phyloP scores from a whole-genome alignment of 2,888 invertebrate species.

The Diogma glabrata region DNA sequence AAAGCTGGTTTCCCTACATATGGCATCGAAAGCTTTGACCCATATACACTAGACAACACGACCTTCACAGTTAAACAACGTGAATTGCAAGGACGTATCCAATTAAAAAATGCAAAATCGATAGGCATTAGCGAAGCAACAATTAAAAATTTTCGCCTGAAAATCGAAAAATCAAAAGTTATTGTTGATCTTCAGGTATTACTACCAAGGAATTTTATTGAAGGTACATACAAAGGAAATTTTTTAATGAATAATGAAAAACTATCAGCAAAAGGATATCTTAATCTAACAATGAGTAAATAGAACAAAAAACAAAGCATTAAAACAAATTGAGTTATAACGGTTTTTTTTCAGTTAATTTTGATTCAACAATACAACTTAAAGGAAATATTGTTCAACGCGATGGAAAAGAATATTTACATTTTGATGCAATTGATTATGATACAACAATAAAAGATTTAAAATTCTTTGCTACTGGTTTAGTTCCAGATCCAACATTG shows the following conservation, averaged over 20 bases:
- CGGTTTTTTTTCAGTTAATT: slow-evolving; percentile 38
- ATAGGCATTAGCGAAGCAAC: slow-evolving; percentile 42
- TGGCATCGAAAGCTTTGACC: neutral
- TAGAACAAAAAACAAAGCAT: slow-evolving; percentile 16
- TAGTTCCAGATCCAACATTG: slow-evolving; percentile 48
- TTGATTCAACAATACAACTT: slow-evolving; percentile 44
- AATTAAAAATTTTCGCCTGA: slow-evolving; percentile 44
- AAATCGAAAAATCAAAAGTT: slow-evolving; percentile 44
- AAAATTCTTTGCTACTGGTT: slow-evolving; percentile 45
- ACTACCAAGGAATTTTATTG: slow-evolving; percentile 42
- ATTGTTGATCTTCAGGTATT: slow-evolving; percentile 46
- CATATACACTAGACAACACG: neutral
- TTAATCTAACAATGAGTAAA: slow-evolving; percentile 49
- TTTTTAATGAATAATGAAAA: slow-evolving; percentile 48
- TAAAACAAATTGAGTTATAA: no score
- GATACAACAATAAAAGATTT: slow-evolving; percentile 51
- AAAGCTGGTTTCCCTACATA: neutral
- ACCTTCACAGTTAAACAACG: neutral
- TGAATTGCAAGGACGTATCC: neutral
- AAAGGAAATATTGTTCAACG: slow-evolving; percentile 44
- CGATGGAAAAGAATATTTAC: slow-evolving; percentile 42
- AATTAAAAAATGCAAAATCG: slow-evolving; percentile 40
- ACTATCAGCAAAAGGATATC: slow-evolving; percentile 46
- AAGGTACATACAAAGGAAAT: slow-evolving; percentile 48
- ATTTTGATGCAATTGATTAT: slow-evolving; percentile 47